Evolutionary conservation across 1,140 invertebrate species (phyloP).

Genomic region (Cydia strobilella): DNA sequence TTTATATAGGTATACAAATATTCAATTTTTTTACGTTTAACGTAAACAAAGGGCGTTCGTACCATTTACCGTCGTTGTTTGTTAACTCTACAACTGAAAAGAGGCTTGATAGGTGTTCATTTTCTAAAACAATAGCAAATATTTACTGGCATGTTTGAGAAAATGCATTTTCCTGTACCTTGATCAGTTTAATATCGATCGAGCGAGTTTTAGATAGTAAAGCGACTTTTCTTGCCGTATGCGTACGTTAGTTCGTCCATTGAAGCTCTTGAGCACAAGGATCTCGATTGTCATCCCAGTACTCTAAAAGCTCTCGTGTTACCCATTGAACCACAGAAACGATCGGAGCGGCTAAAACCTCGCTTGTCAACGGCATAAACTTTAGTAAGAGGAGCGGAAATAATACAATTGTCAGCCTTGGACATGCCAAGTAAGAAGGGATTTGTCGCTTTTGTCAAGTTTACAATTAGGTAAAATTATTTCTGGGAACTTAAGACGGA

Average conservation of each 20-base stretch:
- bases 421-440: conserved; percentile 26
- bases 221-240: not conserved
- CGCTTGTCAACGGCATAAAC: conserved; percentile 26
- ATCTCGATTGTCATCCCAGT: conserved; percentile 9
- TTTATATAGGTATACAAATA: too few species aligned
- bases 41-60: too few species aligned
- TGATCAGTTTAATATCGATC: not conserved
- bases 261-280: not conserved
- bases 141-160: not conserved
- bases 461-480: conserved; percentile 4
- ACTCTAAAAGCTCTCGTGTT: conserved; percentile 21
- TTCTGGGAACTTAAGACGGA: not conserved
- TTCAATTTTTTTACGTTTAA: too few species aligned
- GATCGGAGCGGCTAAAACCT: conserved; percentile 18
- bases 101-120: not conserved
- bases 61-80: not conserved
- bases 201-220: not conserved
- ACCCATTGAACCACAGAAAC: conserved; percentile 24
- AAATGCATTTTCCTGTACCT: not conserved
- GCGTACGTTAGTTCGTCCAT: not conserved
- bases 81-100: not conserved
- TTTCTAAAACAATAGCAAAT: not conserved
- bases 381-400: conserved; percentile 26
- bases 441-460: conserved; percentile 29
- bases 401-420: conserved; percentile 30